Conservation (phyloP, 2,888 invertebrate genomes). For the Tupiocoris notatus region DNA sequence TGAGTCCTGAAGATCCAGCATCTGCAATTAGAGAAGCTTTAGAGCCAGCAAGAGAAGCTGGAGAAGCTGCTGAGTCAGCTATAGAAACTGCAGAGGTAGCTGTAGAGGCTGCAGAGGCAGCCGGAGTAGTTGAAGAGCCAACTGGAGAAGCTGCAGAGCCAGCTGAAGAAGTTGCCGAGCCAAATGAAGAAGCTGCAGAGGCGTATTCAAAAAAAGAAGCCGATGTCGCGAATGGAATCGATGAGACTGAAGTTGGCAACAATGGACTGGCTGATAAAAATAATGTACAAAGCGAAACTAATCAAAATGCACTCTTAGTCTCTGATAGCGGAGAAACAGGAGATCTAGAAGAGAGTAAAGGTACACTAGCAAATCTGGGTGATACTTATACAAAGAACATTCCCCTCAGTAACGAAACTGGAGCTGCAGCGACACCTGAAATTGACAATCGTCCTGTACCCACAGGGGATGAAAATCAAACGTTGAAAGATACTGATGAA, state of each 20-base stretch:
- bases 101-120: no score
- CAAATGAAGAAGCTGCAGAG: background rate
- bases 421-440: background rate
- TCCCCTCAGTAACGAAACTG: constrained; percentile 8
- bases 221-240: no score
- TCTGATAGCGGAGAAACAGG: background rate
- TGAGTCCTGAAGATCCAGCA: background rate
- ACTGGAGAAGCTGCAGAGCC: background rate
- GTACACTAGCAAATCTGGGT: background rate
- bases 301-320: background rate
- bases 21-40: constrained; percentile 30
- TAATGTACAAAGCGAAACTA: background rate
- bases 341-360: background rate
- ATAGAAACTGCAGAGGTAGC: no score
- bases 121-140: no score
- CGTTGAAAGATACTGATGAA: background rate
- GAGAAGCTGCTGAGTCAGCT: constrained; percentile 6
- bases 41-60: constrained; percentile 15
- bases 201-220: no score
- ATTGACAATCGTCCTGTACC: background rate
- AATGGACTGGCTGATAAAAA: constrained; percentile 1
- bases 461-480: background rate
- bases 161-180: background rate
- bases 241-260: constrained; percentile 4
- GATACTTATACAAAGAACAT: background rate